These are phyloP conservation scores for Dynastes grantii DNA, from an alignment of 2,888 invertebrate genomes.

Conservation along the genomic window DNA sequence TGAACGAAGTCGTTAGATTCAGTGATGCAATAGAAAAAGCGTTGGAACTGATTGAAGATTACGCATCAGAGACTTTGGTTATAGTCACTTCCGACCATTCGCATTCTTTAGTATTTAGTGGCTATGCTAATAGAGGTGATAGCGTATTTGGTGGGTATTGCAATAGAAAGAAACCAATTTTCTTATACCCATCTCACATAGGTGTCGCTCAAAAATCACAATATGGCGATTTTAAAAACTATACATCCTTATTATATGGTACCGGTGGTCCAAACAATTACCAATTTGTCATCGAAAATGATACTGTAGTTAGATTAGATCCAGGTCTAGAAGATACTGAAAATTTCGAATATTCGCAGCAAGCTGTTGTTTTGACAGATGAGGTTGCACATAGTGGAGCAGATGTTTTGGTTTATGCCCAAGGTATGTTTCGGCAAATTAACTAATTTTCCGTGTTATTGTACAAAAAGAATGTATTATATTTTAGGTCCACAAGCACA, in stretches of 20 bases:
- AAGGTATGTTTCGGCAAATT: constrained; percentile 70
- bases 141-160: constrained; percentile 78
- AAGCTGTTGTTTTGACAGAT: constrained; percentile 79
- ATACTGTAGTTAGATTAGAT: constrained; percentile 73
- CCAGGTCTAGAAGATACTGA: constrained; percentile 76
- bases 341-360: constrained; percentile 81
- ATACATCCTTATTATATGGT: constrained; percentile 85
- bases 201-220: constrained; percentile 78
- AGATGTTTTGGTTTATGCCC: constrained; percentile 89
- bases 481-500: constrained; percentile 89
- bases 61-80: constrained; percentile 80
- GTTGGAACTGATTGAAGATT: constrained; percentile 72
- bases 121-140: constrained; percentile 81
- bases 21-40: constrained; percentile 84
- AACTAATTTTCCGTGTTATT: background rate
- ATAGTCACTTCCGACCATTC: constrained; percentile 91
- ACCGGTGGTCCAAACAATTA: constrained; percentile 83
- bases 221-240: constrained; percentile 76
- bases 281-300: constrained; percentile 70
- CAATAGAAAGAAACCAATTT: too few species aligned
- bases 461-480: background rate
- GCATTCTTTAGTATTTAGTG: constrained; percentile 85
- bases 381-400: constrained; percentile 89
- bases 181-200: constrained; percentile 60
- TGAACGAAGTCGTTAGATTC: constrained; percentile 85